phyloP scores from a whole-genome alignment of 2,888 invertebrate genomes.

The Ganaspis brasiliensis region DNA sequence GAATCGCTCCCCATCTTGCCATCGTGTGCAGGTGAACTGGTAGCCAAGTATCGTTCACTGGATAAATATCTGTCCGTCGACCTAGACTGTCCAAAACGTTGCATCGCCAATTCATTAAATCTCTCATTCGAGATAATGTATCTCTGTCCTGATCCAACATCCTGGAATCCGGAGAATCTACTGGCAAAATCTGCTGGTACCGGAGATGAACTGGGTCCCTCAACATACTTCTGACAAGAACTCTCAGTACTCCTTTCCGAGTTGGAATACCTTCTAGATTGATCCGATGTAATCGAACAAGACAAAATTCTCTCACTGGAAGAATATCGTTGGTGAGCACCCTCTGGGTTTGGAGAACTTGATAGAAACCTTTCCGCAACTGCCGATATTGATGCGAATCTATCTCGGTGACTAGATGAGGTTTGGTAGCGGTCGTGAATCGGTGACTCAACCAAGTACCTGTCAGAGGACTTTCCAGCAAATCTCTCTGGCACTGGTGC shows the following conservation, averaged over 20 bases:
- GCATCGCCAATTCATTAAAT: constrained; percentile 73
- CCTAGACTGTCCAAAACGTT: constrained; percentile 72
- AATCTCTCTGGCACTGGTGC: constrained; percentile 77
- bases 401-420: constrained; percentile 65
- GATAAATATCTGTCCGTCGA: constrained; percentile 69
- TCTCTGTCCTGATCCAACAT: constrained; percentile 67
- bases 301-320: constrained; percentile 70
- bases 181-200: constrained; percentile 66
- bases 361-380: constrained; percentile 72
- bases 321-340: constrained; percentile 73
- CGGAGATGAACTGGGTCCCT: constrained; percentile 72
- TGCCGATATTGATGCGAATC: constrained; percentile 67
- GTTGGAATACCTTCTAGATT: constrained; percentile 64
- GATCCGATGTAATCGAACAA: constrained; percentile 41
- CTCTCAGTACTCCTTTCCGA: constrained; percentile 69
- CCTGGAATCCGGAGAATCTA: constrained; percentile 70
- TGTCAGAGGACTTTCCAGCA: constrained; percentile 65
- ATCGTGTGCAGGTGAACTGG: constrained; percentile 48
- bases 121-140: constrained; percentile 69
- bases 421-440: constrained; percentile 70
- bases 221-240: constrained; percentile 73
- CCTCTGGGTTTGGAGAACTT: constrained; percentile 74
- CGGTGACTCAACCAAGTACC: constrained; percentile 68
- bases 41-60: constrained; percentile 71
- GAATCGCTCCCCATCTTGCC: constrained; percentile 54